A percentile compares a stretch with the other conserved stretches of the same genome.
Evolutionary conservation across 2,888 invertebrate genomes (phyloP).

Genomic region (Endotricha flammealis): DNA sequence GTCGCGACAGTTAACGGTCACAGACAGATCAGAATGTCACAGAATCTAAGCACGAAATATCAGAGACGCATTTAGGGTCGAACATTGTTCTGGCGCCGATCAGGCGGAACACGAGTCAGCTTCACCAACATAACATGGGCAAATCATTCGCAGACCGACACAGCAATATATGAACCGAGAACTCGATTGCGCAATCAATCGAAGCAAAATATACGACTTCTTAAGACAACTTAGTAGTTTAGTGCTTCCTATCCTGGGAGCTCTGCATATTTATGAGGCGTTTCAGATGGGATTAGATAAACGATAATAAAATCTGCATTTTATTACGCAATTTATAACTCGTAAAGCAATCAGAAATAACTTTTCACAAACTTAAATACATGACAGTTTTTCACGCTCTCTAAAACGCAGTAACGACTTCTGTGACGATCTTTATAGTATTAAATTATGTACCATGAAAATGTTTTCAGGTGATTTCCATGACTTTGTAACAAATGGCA

Average conservation of each 20-base stretch:
- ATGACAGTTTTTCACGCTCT: no score
- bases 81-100: slow-evolving; percentile 27
- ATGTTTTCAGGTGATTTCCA: no score
- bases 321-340: slow-evolving; percentile 1
- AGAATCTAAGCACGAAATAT: slow-evolving; percentile 18
- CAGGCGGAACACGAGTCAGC: slow-evolving; percentile 15
- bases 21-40: slow-evolving; percentile 21
- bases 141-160: slow-evolving; percentile 20
- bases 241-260: slow-evolving; percentile 28
- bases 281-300: slow-evolving; percentile 43
- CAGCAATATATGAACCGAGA: slow-evolving; percentile 14
- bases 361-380: no score
- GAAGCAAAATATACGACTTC: slow-evolving; percentile 31
- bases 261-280: slow-evolving; percentile 45
- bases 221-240: slow-evolving; percentile 39
- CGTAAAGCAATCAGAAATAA: neutral
- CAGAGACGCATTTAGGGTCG: slow-evolving; percentile 23
- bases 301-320: slow-evolving; percentile 20
- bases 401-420: no score
- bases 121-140: slow-evolving; percentile 24
- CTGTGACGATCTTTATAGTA: no score
- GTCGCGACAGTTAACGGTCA: slow-evolving; percentile 24
- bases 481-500: no score
- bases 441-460: no score
- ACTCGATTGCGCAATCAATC: slow-evolving; percentile 36